These are phyloP conservation scores for Acrobasis repandana DNA, from an alignment of 2,888 invertebrate genomes.

Conservation along the genomic window DNA sequence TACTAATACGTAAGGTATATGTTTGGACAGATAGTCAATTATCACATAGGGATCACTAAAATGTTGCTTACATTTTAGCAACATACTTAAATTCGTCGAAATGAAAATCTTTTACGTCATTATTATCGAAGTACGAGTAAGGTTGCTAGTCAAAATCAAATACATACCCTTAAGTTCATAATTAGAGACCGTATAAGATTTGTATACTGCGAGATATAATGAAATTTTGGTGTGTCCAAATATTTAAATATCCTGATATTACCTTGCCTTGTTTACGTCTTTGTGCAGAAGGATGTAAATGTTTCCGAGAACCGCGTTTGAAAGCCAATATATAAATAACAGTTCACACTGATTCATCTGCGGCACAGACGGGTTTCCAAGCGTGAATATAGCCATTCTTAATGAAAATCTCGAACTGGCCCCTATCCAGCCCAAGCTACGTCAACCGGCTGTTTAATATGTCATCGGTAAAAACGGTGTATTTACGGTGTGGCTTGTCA, in stretches of 20 bases:
- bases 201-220: no score
- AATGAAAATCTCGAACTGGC: slow-evolving; percentile 30
- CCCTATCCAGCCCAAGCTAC: slow-evolving; percentile 30
- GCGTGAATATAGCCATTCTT: slow-evolving; percentile 20
- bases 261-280: slow-evolving; percentile 11
- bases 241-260: not conserved
- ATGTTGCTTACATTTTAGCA: no score
- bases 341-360: slow-evolving; percentile 17
- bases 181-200: no score
- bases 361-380: not conserved
- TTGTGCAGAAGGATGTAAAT: not conserved
- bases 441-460: slow-evolving; percentile 25
- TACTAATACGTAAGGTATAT: no score
- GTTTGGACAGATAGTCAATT: no score
- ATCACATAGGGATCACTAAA: no score
- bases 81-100: no score
- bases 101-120: no score
- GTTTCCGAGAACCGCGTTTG: slow-evolving; percentile 17
- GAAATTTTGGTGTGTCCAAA: not conserved
- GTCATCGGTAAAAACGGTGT: slow-evolving; percentile 21
- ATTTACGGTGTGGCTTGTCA: slow-evolving; percentile 22
- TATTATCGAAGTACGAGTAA: no score
- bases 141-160: no score
- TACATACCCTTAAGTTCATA: no score
- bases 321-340: slow-evolving; percentile 15